Base-by-base conservation (phyloP, 2,888 invertebrate genomes). In the Sympetrum striolatum region DNA sequence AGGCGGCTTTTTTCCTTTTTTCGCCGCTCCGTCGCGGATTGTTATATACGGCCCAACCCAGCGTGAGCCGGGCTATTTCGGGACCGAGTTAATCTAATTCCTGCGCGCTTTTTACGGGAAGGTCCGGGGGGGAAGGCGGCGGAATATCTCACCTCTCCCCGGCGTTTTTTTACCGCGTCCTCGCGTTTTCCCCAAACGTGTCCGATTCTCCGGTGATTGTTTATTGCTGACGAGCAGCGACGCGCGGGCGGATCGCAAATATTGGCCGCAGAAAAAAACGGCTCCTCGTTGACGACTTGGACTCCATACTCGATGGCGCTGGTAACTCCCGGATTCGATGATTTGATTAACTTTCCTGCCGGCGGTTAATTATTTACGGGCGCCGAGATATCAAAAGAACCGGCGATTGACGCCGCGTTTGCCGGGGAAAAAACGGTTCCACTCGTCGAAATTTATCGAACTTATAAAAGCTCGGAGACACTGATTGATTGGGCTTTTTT, bases 21-120 rank as follows among this genome's bases (percentile, higher is more conserved):
- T 64, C 25, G 3, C 8, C 64, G 18, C 58, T 60, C 58, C 58
- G 8, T 37, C 8, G 86, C 31, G 86, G 86, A 86, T 86, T 86
- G 86, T 86, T 86, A 86, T 86, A 64, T 60, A 82, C 53, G 35
- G 35, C 82, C 82, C 64, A 58, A 82, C 82, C 58, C 82, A 58
- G 86, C 64, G 86, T 39, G 86, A 86, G 86, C 60, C 14, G 22
- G 60, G 60, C 86, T 86, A 60, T 86, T 86, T 86, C 60, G 53
- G 82, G 82, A 82, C 82, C 37, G 60, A 64, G 86, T 86, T 86
- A 86, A 86, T 86, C 86, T 86, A 86, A 86, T 86, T 86, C 60
- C 86, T 31, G 60, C 60, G 58, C 35, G 60, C 86, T 60, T 86
- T 86, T 86, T 58, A 58, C 37, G n/a, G 86, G 82, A 15, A 31